A percentile compares a stretch with the other conserved stretches of the same genome.
These are phyloP conservation scores for Xyrichtys novacula DNA, from an alignment of 2,797 vertebrate species.

Conservation along the genomic window DNA sequence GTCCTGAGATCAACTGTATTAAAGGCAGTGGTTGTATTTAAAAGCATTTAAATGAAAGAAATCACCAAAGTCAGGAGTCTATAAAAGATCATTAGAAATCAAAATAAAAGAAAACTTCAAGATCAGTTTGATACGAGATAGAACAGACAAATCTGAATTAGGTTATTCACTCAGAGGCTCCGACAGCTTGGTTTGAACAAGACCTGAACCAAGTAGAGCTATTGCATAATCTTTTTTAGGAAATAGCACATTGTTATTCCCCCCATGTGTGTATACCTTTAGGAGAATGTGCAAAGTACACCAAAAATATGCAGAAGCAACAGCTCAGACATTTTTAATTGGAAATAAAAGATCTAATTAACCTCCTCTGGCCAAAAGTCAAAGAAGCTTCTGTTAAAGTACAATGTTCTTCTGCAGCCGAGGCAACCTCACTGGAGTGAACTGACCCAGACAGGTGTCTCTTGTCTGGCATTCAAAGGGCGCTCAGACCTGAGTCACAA, in stretches of 20 bases:
- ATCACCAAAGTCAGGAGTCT: no score
- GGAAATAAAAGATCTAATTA: slow-evolving; percentile 55
- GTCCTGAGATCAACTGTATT: no score
- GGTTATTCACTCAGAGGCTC: no score
- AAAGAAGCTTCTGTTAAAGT: slow-evolving; percentile 8
- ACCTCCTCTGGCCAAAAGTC: slow-evolving; percentile 34
- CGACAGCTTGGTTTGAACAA: no score
- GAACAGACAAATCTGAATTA: no score
- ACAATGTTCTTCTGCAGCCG: slow-evolving; percentile 23
- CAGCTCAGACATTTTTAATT: slow-evolving; percentile 38
- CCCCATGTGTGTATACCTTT: slow-evolving; percentile 30
- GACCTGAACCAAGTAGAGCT: slow-evolving; percentile 33
- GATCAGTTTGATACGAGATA: no score
- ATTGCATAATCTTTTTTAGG: no score
- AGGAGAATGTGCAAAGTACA: slow-evolving; percentile 42
- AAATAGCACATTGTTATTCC: slow-evolving; percentile 40
- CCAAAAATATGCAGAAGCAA: slow-evolving; percentile 38
- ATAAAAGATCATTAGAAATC: no score
- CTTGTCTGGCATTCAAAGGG: slow-evolving; percentile 41
- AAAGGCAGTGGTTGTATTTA: no score
- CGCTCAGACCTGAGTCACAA: slow-evolving; percentile 26
- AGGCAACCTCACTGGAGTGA: slow-evolving; percentile 21
- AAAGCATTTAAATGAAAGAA: no score
- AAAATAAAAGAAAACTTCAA: no score
- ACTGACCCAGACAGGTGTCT: slow-evolving; percentile 39